Conservation (phyloP, 2,888 invertebrate genomes). For the Margaritifera margaritifera region DNA sequence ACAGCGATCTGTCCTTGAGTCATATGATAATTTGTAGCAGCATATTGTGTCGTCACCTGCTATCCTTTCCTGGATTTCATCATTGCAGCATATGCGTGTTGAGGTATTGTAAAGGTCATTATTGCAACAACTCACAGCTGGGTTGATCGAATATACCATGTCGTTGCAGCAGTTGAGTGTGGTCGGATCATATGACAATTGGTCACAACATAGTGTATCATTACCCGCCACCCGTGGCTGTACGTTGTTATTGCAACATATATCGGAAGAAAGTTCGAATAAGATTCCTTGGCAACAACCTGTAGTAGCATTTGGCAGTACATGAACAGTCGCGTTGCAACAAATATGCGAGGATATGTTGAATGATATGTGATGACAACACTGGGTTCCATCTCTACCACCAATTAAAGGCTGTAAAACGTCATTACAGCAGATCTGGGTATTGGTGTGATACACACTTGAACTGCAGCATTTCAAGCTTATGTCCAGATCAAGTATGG, state of each 20-base stretch:
- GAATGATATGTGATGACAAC: conserved; percentile 27
- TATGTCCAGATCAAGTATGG: no score
- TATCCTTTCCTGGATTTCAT: conserved; percentile 11
- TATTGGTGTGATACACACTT: no score
- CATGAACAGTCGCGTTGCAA: conserved; percentile 20
- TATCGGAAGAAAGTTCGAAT: conserved; percentile 22
- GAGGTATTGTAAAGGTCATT: conserved; percentile 16
- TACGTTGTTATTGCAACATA: conserved; percentile 30
- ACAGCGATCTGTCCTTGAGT: conserved; percentile 21
- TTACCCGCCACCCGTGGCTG: conserved; percentile 18
- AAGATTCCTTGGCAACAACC: conserved; percentile 22
- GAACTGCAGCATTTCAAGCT: no score
- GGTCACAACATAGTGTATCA: conserved; percentile 25
- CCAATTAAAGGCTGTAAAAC: no score
- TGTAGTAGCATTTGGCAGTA: conserved; percentile 21
- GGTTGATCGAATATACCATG: conserved; percentile 14
- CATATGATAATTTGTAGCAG: conserved; percentile 24
- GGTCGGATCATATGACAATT: conserved; percentile 20
- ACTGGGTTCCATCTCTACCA: conserved; percentile 8
- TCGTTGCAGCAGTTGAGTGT: conserved; percentile 19
- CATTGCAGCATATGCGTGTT: conserved; percentile 24
- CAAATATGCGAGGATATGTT: conserved; percentile 20
- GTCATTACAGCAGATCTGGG: no score
- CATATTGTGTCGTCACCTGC: conserved; percentile 12
- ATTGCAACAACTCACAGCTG: conserved; percentile 24